Evolutionary conservation across 2,888 invertebrate species (phyloP), one percentile per base, ranked within the genome.

Genomic region (Synanthedon tipuliformis): DNA sequence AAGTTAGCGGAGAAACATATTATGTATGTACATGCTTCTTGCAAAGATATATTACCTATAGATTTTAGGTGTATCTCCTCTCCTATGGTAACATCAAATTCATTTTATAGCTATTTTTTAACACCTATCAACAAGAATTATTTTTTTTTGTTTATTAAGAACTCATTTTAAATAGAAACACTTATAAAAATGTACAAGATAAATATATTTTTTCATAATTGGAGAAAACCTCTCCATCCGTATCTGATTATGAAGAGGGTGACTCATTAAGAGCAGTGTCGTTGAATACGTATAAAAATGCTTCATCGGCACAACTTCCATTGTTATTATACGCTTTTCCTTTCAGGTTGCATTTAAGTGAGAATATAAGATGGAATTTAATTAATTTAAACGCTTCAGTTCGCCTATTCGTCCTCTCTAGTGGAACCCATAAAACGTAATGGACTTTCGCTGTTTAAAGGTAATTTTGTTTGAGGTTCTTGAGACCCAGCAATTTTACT

Each of bases 401-500:
- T 73, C 69, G 73, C 66, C 81, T 73, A 78, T 81, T 74, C 79
- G 75, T 79, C 78, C 80, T 75, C 71, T 66, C 64, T 74, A 75
- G 78, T 71, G 69, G 66, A 73, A 74, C 73, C 79, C 79, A 79
- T 83, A 83, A 83, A 84, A 83, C 82, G 77, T 85, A 85, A 85
- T 85, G 85, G 85, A 84, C 76, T 85, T 84, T 84, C 77, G 68
- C 74, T 84, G 84, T 85, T 80, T 78, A 71, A 76, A 73, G 77
- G 79, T 81, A 78, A 81, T 82, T 78, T 75, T 73, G 74, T 70
- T 75, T 72, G 73, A 61, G 69, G 63, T 73, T 71, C 69, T 71
- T 64, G 59, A 59, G 61, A 66, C 41, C 48, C 65, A 73, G 74
- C 74, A 68, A 72, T 81, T 75, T 75, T 72, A 65, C 68, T 70